Base-by-base conservation (phyloP, 2,888 invertebrate species). In the Rhagophthalmus giganteus region DNA sequence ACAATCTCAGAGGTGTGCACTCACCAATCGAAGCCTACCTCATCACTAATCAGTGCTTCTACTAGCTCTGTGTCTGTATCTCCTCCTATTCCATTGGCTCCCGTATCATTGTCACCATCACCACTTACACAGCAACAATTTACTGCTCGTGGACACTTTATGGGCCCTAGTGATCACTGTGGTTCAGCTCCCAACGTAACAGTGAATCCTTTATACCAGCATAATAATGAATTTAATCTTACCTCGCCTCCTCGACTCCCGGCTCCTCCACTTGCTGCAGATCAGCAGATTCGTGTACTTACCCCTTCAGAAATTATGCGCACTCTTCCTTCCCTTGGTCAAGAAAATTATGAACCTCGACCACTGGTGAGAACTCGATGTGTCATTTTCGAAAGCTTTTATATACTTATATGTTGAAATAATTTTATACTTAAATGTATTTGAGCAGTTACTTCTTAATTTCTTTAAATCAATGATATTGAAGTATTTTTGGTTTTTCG, bases 261-360 rank as follows among this genome's bases (percentile, higher is more conserved):
- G 41, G 40, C 63, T 54, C 54, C 60, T 13, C 55, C 53, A 14
- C 56, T 56, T 31, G 34, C 59, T 26, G 73, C 79, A 62, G 78
- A 79, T 67, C 89, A 90, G 79, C 88, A 88, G 78, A 90, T 90
- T 77, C 85, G 90, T 76, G 90, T 90, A 78, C 83, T 90, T 76
- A 90, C 90, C 71, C 90, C 90, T 71, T 88, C 88, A 68, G 90
- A 90, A 84, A 90, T 90, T 77, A 90, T 90, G 90, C 86, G 88
- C 83, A 90, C 90, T 74, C 84, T 90, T 79, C 90, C 90, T 76
- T 87, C 88, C 77, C 84, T 89, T 77, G 85, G 85, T 77, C 84
- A 83, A 79, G 82, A 83, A 79, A 81, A 80, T 75, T 82, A 82
- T 77, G 82, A 83, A 75, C 77, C 79, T 74, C 77, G 78, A 71